A percentile compares a stretch with the other conserved stretches of the same genome.
Evolutionary conservation across 1,140 invertebrate genomes (phyloP).

Genomic region (Panulirus ornatus): DNA sequence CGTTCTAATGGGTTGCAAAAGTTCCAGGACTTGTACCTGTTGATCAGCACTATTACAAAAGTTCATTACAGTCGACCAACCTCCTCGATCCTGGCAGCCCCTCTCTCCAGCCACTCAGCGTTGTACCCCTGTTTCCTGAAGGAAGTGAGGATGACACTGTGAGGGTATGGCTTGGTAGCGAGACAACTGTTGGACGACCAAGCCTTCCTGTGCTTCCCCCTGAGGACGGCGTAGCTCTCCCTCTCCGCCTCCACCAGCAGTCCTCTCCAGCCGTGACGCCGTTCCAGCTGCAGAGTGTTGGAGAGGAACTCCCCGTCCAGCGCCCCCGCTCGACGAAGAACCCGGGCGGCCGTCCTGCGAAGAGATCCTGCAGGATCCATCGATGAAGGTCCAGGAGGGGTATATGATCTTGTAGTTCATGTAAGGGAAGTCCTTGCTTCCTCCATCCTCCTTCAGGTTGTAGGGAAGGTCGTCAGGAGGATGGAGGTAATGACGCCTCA

Average conservation of each 20-base stretch:
- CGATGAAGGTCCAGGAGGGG: constrained; percentile 55
- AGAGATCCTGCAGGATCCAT: constrained; percentile 65
- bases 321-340: constrained; percentile 78
- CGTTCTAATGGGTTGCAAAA: too few relatives aligned
- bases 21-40: too few relatives aligned
- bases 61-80: too few relatives aligned
- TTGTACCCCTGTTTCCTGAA: not conserved
- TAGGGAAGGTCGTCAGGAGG: constrained; percentile 45
- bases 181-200: constrained; percentile 74
- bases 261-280: constrained; percentile 76
- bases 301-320: constrained; percentile 77
- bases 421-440: not conserved
- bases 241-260: constrained; percentile 78
- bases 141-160: constrained; percentile 37
- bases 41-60: too few relatives aligned
- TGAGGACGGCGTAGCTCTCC: constrained; percentile 75
- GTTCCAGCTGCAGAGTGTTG: constrained; percentile 78
- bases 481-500: constrained; percentile 46
- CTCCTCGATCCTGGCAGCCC: constrained; percentile 58
- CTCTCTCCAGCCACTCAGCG: constrained; percentile 42
- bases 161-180: constrained; percentile 77
- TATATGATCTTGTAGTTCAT: constrained; percentile 33
- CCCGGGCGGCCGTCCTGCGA: constrained; percentile 68
- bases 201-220: constrained; percentile 69
- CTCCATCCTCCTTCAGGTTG: constrained; percentile 49